phyloP scores from a whole-genome alignment of 2,113 vertebrate species.

The Sialia sialis region DNA sequence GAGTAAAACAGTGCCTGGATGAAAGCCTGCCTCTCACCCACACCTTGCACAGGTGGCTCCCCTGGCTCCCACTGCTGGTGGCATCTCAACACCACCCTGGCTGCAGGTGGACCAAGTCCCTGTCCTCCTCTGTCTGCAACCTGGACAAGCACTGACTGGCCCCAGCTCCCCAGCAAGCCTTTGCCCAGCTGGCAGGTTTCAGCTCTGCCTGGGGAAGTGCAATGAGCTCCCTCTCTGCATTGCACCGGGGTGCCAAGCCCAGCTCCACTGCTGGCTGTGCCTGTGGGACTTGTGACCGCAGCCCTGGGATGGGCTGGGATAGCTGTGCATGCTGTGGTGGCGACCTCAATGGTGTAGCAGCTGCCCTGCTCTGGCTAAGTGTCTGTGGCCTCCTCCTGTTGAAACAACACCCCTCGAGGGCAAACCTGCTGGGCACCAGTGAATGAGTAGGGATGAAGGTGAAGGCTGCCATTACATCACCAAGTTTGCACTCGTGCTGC shows the following conservation, averaged over 20 bases:
- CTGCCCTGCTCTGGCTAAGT: background rate
- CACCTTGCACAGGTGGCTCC: background rate
- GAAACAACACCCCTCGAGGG: background rate
- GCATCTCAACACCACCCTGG: background rate
- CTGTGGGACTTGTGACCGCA: background rate
- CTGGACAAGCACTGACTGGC: background rate
- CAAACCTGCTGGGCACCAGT: background rate
- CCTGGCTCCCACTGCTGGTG: background rate
- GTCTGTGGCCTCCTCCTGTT: background rate
- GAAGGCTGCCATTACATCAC: background rate
- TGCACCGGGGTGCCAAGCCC: background rate
- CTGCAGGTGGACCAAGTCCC: background rate
- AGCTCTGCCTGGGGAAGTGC: background rate
- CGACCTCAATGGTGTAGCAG: fast-evolving
- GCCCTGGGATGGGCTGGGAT: background rate
- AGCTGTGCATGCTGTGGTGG: background rate
- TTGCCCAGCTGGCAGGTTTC: background rate
- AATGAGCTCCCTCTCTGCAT: background rate
- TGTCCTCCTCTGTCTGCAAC: background rate
- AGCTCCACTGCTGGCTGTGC: background rate
- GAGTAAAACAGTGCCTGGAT: background rate
- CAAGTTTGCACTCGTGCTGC: background rate
- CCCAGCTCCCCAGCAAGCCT: background rate
- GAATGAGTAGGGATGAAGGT: background rate
- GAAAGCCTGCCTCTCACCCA: background rate